Percentiles rank a stretch among this genome's conserved stretches.
Conservation (phyloP, 2,113 vertebrate species). For the Orthonyx spaldingii region DNA sequence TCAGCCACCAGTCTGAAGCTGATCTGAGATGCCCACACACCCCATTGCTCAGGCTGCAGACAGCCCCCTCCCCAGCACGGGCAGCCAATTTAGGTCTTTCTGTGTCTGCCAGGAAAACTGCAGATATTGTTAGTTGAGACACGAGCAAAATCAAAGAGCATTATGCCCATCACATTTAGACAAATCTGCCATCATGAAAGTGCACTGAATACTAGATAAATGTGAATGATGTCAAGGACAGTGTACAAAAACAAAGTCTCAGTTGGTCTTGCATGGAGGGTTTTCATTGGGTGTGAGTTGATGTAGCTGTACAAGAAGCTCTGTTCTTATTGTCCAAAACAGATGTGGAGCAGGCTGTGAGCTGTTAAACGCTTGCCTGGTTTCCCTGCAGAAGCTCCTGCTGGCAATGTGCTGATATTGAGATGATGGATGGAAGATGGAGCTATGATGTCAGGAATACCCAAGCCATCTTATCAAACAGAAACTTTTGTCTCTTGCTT, state of each 20-base stretch:
- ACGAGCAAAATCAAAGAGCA: not conserved
- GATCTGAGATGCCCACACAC: not conserved
- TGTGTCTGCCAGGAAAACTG: not conserved
- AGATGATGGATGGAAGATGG: not conserved
- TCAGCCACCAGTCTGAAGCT: not conserved
- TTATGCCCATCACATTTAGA: not conserved
- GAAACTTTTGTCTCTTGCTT: not conserved
- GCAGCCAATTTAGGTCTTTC: not conserved
- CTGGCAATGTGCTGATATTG: not conserved
- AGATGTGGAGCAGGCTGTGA: not conserved
- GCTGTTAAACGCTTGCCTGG: not conserved
- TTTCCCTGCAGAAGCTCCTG: not conserved
- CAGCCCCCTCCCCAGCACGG: not conserved
- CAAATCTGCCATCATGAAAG: not conserved
- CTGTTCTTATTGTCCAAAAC: not conserved
- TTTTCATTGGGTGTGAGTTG: not conserved
- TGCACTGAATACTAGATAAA: not conserved
- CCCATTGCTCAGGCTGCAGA: not conserved
- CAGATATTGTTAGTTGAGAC: not conserved
- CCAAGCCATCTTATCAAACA: not conserved
- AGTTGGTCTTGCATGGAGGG: not conserved
- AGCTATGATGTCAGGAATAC: not conserved
- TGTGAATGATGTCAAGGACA: not conserved
- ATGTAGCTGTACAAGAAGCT: not conserved
- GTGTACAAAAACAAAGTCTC: not conserved